phyloP scores from a whole-genome alignment of 2,113 vertebrate species.

The Myotis yumanensis region DNA sequence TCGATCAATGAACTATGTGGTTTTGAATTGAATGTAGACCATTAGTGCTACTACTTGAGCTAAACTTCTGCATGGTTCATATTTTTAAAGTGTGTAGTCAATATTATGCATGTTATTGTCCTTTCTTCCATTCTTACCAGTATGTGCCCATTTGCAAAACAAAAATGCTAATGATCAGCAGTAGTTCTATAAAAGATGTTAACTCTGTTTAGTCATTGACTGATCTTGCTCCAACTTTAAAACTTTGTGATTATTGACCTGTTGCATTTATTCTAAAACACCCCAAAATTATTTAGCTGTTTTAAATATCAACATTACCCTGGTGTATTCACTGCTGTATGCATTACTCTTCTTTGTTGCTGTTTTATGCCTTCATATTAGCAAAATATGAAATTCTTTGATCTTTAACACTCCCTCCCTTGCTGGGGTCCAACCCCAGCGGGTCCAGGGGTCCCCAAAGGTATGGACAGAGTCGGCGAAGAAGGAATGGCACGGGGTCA shows the following conservation, averaged over 20 bases:
- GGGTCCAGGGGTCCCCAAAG: too few species aligned
- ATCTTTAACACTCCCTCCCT: slow-evolving; percentile 85
- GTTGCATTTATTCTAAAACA: slow-evolving; percentile 95
- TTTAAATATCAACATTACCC: slow-evolving; percentile 94
- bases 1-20: slow-evolving; percentile 90
- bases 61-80: slow-evolving; percentile 96
- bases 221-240: slow-evolving; percentile 95
- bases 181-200: slow-evolving; percentile 93
- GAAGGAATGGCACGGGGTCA: too few species aligned
- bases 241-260: slow-evolving; percentile 96
- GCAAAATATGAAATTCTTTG: slow-evolving; percentile 92
- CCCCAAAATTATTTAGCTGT: slow-evolving; percentile 91
- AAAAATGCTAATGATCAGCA: slow-evolving; percentile 91
- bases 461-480: too few species aligned
- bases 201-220: slow-evolving; percentile 94
- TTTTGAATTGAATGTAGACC: slow-evolving; percentile 93
- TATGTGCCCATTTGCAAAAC: slow-evolving; percentile 94
- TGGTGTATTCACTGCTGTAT: slow-evolving; percentile 95
- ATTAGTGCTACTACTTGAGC: slow-evolving; percentile 93
- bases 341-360: slow-evolving; percentile 90
- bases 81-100: slow-evolving; percentile 94
- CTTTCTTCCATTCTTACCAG: slow-evolving; percentile 93
- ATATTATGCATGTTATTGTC: slow-evolving; percentile 97
- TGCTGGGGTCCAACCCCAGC: too few species aligned
- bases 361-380: slow-evolving; percentile 87